Evolutionary conservation across 2,113 vertebrate species (phyloP).

Genomic region (Saguinus midas): DNA sequence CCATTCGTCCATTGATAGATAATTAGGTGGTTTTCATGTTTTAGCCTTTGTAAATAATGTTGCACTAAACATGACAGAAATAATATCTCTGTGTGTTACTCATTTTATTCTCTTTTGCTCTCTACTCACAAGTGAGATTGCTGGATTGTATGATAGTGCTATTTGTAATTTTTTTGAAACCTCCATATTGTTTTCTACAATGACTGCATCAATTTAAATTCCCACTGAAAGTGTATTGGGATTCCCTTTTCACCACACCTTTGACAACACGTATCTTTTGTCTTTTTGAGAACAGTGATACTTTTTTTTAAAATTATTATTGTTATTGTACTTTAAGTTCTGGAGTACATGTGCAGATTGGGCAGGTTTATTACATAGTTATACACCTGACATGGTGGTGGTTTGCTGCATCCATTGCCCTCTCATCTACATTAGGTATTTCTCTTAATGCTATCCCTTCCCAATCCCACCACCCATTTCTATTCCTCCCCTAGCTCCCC

Average conservation of each 20-base stretch:
- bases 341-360: too few relatives aligned
- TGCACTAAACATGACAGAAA: background rate
- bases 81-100: background rate
- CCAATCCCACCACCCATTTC: too few relatives aligned
- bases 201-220: background rate
- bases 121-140: background rate
- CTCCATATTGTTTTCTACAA: background rate
- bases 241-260: background rate
- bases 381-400: too few relatives aligned
- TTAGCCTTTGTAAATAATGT: background rate
- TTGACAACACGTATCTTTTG: background rate
- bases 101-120: background rate
- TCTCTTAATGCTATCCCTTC: too few relatives aligned
- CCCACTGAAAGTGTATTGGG: background rate
- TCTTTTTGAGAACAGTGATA: background rate
- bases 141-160: background rate
- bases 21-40: background rate
- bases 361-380: too few relatives aligned
- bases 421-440: too few relatives aligned
- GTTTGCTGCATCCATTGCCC: too few relatives aligned
- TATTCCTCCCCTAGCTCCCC: too few relatives aligned
- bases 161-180: background rate
- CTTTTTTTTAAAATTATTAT: background rate
- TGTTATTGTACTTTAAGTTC: too few relatives aligned
- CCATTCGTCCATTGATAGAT: background rate